Evolutionary conservation across 2,888 invertebrate species (phyloP).

Genomic region (Charanyca ferruginea): DNA sequence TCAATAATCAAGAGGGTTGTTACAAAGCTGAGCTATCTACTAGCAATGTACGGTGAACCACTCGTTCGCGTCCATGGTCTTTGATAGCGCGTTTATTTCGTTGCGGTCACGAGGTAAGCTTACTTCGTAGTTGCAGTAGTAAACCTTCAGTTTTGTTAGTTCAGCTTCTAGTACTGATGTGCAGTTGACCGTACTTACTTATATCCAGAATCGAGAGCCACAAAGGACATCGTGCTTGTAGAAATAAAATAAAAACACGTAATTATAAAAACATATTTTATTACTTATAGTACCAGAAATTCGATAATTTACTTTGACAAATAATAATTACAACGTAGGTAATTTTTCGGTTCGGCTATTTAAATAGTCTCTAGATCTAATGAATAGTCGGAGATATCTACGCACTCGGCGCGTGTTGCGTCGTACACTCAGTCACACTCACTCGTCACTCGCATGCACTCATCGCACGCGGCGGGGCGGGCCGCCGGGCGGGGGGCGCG

Average conservation of each 20-base stretch:
- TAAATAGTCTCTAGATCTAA: slow-evolving; percentile 89
- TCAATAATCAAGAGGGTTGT: background rate
- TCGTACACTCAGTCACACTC: slow-evolving; percentile 72
- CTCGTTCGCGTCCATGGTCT: background rate
- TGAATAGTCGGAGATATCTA: slow-evolving; percentile 80
- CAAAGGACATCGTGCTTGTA: background rate
- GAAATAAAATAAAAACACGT: slow-evolving; percentile 67
- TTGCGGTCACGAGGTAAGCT: too few species aligned
- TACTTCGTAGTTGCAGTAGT: too few species aligned
- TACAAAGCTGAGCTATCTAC: background rate
- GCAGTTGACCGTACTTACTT: background rate
- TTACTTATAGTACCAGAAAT: slow-evolving; percentile 89
- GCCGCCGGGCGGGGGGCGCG: slow-evolving; percentile 83
- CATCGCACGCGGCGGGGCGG: slow-evolving; percentile 60
- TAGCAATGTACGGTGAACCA: background rate
- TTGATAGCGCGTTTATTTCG: too few species aligned
- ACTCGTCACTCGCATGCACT: slow-evolving; percentile 66
- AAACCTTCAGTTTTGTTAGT: background rate
- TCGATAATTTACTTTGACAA: slow-evolving; percentile 89
- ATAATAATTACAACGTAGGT: slow-evolving; percentile 88
- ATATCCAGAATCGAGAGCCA: background rate
- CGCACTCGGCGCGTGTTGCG: slow-evolving; percentile 65
- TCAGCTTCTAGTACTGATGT: background rate
- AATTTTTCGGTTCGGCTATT: slow-evolving; percentile 86
- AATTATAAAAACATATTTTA: slow-evolving; percentile 85